Percentiles rank a stretch among this genome's conserved stretches.
Evolutionary conservation across 2,888 invertebrate genomes (phyloP).

Genomic region (Portevinia maculata): DNA sequence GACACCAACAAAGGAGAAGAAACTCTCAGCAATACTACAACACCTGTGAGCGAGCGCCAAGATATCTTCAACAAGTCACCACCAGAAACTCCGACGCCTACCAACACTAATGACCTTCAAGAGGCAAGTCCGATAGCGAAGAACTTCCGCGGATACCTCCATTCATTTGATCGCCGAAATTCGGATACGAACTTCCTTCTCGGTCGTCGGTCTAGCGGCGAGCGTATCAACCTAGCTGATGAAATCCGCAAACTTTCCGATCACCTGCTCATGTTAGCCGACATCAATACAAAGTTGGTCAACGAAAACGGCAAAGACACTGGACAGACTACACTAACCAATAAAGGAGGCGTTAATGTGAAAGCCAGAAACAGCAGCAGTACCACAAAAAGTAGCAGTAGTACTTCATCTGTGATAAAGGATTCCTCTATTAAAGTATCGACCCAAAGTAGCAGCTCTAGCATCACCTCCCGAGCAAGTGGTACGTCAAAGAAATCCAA

Average conservation of each 20-base stretch:
- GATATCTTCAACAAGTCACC: slow-evolving; percentile 57
- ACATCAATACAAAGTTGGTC: slow-evolving; percentile 84
- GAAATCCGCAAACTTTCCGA: slow-evolving; percentile 93
- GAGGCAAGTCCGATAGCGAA: slow-evolving; percentile 76
- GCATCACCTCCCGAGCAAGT: slow-evolving; percentile 34
- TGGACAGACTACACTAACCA: slow-evolving; percentile 53
- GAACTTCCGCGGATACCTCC: slow-evolving; percentile 82
- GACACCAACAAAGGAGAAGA: slow-evolving; percentile 80
- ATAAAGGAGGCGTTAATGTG: slow-evolving; percentile 56
- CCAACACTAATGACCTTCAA: slow-evolving; percentile 58
- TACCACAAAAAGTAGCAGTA: slow-evolving; percentile 60
- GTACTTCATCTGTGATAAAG: slow-evolving; percentile 70
- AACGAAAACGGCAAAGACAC: slow-evolving; percentile 68
- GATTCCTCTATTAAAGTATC: slow-evolving; percentile 47
- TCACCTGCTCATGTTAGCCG: slow-evolving; percentile 88
- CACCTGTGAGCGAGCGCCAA: slow-evolving; percentile 72
- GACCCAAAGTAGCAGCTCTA: slow-evolving; percentile 41
- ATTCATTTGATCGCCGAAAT: slow-evolving; percentile 88
- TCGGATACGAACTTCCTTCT: slow-evolving; percentile 90
- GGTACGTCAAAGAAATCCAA: slow-evolving; percentile 66
- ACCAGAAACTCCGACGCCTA: slow-evolving; percentile 74
- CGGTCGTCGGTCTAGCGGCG: slow-evolving; percentile 84
- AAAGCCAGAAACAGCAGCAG: slow-evolving; percentile 73
- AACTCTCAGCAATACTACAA: slow-evolving; percentile 25
- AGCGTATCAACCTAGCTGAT: slow-evolving; percentile 89